A percentile compares a stretch with the other conserved stretches of the same genome.
Conservation (phyloP, 2,113 vertebrate genomes). For the Grantiella picta region DNA sequence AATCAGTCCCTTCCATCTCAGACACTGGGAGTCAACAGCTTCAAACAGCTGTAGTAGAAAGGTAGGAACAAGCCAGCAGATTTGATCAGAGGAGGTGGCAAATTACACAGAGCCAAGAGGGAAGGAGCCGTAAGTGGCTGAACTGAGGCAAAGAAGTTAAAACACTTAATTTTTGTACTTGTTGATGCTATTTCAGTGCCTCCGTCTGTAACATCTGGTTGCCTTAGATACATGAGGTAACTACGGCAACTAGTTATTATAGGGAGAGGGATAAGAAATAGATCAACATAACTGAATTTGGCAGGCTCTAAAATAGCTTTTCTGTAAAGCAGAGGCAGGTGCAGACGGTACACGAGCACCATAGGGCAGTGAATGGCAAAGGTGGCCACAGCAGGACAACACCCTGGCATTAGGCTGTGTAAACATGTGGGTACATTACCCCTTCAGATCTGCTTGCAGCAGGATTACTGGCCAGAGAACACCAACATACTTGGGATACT, state of each 20-base stretch:
- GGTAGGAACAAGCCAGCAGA: neutral
- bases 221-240: constrained; percentile 64
- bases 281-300: constrained; percentile 16
- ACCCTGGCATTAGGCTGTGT: neutral
- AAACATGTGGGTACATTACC: no score
- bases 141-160: neutral
- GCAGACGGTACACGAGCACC: neutral
- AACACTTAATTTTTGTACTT: constrained; percentile 22
- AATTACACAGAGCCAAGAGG: neutral
- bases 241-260: constrained; percentile 58
- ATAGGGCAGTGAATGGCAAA: neutral
- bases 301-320: constrained; percentile 16
- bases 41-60: neutral
- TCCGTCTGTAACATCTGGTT: constrained; percentile 50
- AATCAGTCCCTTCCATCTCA: neutral
- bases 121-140: neutral
- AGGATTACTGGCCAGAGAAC: neutral
- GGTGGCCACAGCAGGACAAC: neutral
- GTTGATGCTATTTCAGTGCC: constrained; percentile 46
- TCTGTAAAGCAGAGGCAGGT: neutral
- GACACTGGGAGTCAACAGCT: neutral
- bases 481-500: neutral
- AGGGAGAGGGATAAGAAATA: constrained; percentile 9
- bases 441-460: neutral
- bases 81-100: neutral